Percentiles rank a stretch among this genome's conserved stretches.
Evolutionary conservation across 2,888 invertebrate genomes (phyloP).

Genomic region (Lissocephala sabroskyi): DNA sequence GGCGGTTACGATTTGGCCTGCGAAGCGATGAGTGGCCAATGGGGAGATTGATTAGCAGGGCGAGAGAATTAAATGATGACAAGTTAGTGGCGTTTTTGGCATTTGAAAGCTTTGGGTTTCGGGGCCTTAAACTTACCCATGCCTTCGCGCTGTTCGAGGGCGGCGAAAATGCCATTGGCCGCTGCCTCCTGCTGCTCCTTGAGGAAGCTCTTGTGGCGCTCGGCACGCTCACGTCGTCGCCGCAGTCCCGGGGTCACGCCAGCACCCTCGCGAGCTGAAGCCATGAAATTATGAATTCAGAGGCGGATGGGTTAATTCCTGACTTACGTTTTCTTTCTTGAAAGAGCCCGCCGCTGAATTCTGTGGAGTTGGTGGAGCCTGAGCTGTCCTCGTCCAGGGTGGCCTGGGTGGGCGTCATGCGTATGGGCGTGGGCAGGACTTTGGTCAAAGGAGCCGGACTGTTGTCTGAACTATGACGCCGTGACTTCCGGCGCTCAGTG

Average conservation of each 20-base stretch:
- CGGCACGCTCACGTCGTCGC: conserved; percentile 86
- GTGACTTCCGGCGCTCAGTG: conserved; percentile 84
- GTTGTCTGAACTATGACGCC: conserved; percentile 82
- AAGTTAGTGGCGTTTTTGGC: conserved; percentile 39
- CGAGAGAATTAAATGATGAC: conserved; percentile 37
- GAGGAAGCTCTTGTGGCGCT: conserved; percentile 88
- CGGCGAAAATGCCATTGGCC: conserved; percentile 62
- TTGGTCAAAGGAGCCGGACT: conserved; percentile 73
- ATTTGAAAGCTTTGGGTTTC: not conserved
- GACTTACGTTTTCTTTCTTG: conserved; percentile 66
- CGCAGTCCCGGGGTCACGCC: conserved; percentile 87
- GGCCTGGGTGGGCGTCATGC: conserved; percentile 65
- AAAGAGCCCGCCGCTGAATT: conserved; percentile 67
- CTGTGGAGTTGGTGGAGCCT: conserved; percentile 74
- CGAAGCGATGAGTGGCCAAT: conserved; percentile 24
- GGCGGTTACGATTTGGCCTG: conserved; percentile 72
- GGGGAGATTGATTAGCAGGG: conserved; percentile 33
- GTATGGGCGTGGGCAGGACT: conserved; percentile 62
- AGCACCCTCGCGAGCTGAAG: conserved; percentile 70
- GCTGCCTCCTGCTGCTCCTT: conserved; percentile 85
- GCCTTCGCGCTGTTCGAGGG: conserved; percentile 63
- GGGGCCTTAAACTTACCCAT: conserved; percentile 59
- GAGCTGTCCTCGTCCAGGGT: conserved; percentile 73
- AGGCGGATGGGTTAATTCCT: no score
- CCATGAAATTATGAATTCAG: no score